Conservation (phyloP, 2,113 vertebrate genomes). For the Austrofundulus limnaeus region DNA sequence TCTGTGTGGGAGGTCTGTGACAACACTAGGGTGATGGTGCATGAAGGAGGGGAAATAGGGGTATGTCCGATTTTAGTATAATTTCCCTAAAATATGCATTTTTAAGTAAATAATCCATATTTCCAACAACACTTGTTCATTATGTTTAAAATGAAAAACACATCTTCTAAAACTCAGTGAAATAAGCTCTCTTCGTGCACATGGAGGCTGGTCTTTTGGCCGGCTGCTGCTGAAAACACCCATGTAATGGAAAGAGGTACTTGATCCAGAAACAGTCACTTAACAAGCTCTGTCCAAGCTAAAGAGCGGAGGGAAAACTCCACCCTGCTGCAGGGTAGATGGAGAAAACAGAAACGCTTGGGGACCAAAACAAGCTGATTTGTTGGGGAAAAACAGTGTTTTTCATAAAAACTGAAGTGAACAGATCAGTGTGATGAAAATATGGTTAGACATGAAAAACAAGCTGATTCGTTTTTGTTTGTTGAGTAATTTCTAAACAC, state of each 20-base stretch:
- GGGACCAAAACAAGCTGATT: too few species aligned
- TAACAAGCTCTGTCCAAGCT: slow-evolving; percentile 49
- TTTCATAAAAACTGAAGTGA: too few species aligned
- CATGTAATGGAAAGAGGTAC: slow-evolving; percentile 67
- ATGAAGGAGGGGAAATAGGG: slow-evolving; percentile 19
- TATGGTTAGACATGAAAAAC: too few species aligned
- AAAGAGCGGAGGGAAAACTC: slow-evolving; percentile 41
- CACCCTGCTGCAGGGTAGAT: slow-evolving; percentile 60
- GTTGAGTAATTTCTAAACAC: neutral
- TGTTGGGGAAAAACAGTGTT: too few species aligned
- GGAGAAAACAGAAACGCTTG: slow-evolving; percentile 51
- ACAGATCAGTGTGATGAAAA: too few species aligned
- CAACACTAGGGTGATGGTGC: slow-evolving; percentile 48
- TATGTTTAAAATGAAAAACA: neutral
- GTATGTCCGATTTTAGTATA: slow-evolving; percentile 22
- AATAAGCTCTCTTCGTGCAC: slow-evolving; percentile 14
- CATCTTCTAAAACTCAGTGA: neutral
- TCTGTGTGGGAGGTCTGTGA: slow-evolving; percentile 68
- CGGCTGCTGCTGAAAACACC: slow-evolving; percentile 33
- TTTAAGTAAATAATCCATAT: too few species aligned
- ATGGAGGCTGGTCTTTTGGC: slow-evolving; percentile 25
- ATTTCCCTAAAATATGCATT: too few species aligned
- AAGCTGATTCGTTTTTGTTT: too few species aligned
- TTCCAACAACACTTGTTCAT: neutral
- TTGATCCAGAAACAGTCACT: slow-evolving; percentile 50